Conservation (phyloP, 2,888 invertebrate species). For the Arrhopalites spinosus region DNA sequence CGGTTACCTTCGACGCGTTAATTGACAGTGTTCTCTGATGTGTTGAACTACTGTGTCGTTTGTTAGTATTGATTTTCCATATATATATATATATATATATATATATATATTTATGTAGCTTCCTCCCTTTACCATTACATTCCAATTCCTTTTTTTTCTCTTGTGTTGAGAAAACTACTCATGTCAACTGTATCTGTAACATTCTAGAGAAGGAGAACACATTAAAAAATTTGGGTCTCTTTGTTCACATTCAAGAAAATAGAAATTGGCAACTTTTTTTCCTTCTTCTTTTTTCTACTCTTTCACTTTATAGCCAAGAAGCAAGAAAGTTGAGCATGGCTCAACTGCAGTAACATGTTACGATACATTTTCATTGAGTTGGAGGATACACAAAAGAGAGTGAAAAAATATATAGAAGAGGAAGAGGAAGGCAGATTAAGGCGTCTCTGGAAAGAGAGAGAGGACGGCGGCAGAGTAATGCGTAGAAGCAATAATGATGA, state of each 20-base stretch:
- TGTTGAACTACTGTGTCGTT: neutral
- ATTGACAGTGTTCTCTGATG: neutral
- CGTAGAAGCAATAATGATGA: conserved; percentile 37
- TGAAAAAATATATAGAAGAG: neutral
- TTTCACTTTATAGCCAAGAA: neutral
- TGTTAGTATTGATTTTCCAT: neutral
- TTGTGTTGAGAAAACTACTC: too few species aligned
- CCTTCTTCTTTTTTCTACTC: neutral
- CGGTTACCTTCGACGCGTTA: too few species aligned
- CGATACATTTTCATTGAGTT: conserved; percentile 36
- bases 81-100: too few species aligned
- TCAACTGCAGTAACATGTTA: too few species aligned
- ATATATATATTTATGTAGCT: too few species aligned
- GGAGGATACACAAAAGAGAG: conserved; percentile 2
- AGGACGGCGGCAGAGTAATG: conserved; percentile 21
- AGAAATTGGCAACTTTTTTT: neutral
- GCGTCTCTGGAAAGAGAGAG: conserved; percentile 20
- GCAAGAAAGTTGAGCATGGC: neutral
- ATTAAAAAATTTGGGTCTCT: too few species aligned
- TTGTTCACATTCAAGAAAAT: too few species aligned
- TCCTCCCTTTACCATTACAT: neutral
- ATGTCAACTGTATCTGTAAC: too few species aligned
- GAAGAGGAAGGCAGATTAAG: conserved; percentile 36
- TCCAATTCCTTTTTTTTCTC: too few species aligned
- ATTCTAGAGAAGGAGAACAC: too few species aligned